A percentile compares a stretch with the other conserved stretches of the same genome.
Conservation (phyloP, 2,888 invertebrate species). For the Ornithoptera alexandrae region DNA sequence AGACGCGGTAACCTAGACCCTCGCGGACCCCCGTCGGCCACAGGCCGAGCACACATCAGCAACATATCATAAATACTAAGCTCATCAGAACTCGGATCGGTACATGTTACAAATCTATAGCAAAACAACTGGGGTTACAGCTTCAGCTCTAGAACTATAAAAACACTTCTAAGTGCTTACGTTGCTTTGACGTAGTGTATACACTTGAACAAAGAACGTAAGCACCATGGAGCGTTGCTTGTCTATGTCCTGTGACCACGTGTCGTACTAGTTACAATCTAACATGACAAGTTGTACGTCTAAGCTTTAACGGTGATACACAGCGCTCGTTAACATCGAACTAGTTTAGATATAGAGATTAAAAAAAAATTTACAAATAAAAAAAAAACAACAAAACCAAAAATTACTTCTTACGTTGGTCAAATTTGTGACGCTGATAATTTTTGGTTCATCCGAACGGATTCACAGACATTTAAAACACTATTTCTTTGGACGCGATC, state of each 20-base stretch:
- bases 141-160: slow-evolving; percentile 74
- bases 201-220: slow-evolving; percentile 32
- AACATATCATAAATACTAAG: slow-evolving; percentile 67
- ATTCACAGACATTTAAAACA: slow-evolving; percentile 56
- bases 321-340: slow-evolving; percentile 71
- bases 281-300: slow-evolving; percentile 73
- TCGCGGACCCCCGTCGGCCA: too few relatives aligned
- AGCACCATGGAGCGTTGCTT: slow-evolving; percentile 51
- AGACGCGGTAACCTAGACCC: slow-evolving; percentile 43
- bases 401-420: slow-evolving; percentile 50
- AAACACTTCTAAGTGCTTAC: slow-evolving; percentile 37
- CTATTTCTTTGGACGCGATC: slow-evolving; percentile 70
- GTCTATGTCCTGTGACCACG: slow-evolving; percentile 54
- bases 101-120: slow-evolving; percentile 71
- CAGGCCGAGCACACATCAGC: slow-evolving; percentile 37
- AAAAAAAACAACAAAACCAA: slow-evolving; percentile 42
- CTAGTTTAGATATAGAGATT: slow-evolving; percentile 46
- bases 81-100: slow-evolving; percentile 63
- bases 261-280: slow-evolving; percentile 66
- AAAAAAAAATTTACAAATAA: too few relatives aligned
- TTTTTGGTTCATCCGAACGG: slow-evolving; percentile 49
- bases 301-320: slow-evolving; percentile 76
- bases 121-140: slow-evolving; percentile 75
- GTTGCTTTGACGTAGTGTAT: slow-evolving; percentile 25
- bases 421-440: slow-evolving; percentile 38